These are phyloP conservation scores for Thalassarche chlororhynchos DNA, from an alignment of 2,113 vertebrate genomes.

Conservation along the genomic window DNA sequence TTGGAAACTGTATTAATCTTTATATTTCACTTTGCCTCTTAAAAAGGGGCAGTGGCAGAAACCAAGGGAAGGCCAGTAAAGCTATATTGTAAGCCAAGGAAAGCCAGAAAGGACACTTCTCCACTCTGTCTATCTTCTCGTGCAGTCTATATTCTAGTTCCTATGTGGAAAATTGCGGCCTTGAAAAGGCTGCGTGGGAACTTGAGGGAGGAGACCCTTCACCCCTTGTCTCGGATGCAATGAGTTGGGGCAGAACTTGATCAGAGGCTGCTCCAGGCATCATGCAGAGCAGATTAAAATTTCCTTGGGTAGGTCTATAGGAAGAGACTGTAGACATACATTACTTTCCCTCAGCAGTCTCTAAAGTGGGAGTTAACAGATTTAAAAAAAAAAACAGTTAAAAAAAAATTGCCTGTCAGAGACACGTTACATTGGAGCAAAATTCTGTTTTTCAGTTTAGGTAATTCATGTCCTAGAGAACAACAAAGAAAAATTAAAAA, in stretches of 20 bases:
- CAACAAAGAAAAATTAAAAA: slow-evolving; percentile 28
- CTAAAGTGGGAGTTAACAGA: background rate
- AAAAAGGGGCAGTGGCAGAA: background rate
- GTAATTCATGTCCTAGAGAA: background rate
- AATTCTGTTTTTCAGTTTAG: background rate
- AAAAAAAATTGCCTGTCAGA: background rate
- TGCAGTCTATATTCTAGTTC: background rate
- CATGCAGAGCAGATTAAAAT: background rate
- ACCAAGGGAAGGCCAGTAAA: background rate
- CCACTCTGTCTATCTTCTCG: background rate
- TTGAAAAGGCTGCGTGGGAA: background rate
- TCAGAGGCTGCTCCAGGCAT: background rate
- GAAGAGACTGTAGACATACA: background rate
- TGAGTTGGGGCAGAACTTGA: background rate
- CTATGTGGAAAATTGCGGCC: background rate
- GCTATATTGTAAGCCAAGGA: background rate
- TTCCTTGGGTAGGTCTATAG: background rate
- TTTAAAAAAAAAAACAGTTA: background rate
- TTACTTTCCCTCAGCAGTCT: background rate
- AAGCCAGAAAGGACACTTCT: background rate
- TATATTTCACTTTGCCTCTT: background rate
- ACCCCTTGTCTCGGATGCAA: background rate
- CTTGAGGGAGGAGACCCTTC: background rate
- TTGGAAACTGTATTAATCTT: background rate
- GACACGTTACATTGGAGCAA: background rate